Evolutionary conservation across 1,140 invertebrate genomes (phyloP).

Genomic region (Drosophila oshimai): DNA sequence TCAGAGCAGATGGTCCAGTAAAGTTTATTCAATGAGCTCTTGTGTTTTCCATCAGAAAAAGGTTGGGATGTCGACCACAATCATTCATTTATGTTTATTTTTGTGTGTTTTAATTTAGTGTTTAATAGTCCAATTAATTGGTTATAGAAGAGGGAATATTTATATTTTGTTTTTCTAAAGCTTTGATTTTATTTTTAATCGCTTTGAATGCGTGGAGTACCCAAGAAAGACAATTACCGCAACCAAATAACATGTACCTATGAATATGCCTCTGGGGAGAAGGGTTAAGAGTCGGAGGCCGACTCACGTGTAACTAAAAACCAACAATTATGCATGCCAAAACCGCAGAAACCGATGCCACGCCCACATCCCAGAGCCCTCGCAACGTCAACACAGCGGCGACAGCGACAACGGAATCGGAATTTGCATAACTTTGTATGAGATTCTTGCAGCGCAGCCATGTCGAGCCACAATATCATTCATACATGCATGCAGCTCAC

Average conservation of each 20-base stretch:
- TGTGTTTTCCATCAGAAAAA: neutral
- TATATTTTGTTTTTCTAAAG: too few relatives aligned
- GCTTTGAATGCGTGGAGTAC: neutral
- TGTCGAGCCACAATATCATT: slow-evolving; percentile 70
- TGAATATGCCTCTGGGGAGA: neutral
- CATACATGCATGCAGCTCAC: slow-evolving; percentile 65
- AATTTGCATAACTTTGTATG: slow-evolving; percentile 81
- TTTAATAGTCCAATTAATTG: too few relatives aligned
- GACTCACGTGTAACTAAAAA: slow-evolving; percentile 75
- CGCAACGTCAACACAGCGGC: slow-evolving; percentile 28
- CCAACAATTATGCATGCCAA: slow-evolving; percentile 79
- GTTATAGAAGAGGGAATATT: too few relatives aligned
- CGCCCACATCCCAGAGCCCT: slow-evolving; percentile 20
- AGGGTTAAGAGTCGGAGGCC: neutral
- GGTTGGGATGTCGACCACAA: too few relatives aligned
- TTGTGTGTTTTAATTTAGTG: neutral
- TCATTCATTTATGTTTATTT: too few relatives aligned
- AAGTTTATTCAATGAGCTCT: neutral
- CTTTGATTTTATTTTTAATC: slow-evolving; percentile 20
- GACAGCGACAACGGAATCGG: slow-evolving; percentile 63
- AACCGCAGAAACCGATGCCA: slow-evolving; percentile 73
- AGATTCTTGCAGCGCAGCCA: slow-evolving; percentile 70
- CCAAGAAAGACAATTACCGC: slow-evolving; percentile 29
- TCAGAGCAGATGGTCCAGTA: slow-evolving; percentile 4
- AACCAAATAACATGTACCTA: slow-evolving; percentile 21